phyloP scores from a whole-genome alignment of 2,888 invertebrate genomes.

The Philopedon plagiatum region DNA sequence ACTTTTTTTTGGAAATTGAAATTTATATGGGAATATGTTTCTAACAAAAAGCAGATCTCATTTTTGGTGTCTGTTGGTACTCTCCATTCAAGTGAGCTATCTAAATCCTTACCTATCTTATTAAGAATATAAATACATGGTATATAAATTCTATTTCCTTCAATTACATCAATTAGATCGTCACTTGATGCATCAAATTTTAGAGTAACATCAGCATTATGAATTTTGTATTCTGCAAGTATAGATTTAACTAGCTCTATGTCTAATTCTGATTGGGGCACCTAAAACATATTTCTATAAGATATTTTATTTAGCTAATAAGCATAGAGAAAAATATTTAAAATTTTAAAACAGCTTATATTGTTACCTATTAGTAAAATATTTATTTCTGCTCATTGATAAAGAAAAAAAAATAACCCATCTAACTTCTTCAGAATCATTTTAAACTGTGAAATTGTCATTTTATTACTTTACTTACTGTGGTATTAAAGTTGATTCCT shows the following conservation, averaged over 20 bases:
- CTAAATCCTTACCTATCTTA: slow-evolving; percentile 84
- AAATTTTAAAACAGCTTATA: too few species aligned
- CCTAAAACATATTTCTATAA: slow-evolving; percentile 70
- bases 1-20: too few species aligned
- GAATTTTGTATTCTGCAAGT: slow-evolving; percentile 97
- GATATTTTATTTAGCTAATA: slow-evolving; percentile 18
- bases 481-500: slow-evolving; percentile 94
- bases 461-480: slow-evolving; percentile 78
- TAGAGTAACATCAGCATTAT: slow-evolving; percentile 97
- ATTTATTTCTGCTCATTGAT: too few species aligned
- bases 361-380: too few species aligned
- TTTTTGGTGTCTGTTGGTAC: too few species aligned
- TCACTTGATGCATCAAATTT: slow-evolving; percentile 96
- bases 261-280: slow-evolving; percentile 93
- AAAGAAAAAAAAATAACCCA: too few species aligned
- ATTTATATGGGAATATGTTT: too few species aligned
- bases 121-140: slow-evolving; percentile 99
- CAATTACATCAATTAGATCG: slow-evolving; percentile 98
- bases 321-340: too few species aligned
- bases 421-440: too few species aligned
- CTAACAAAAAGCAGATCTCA: too few species aligned
- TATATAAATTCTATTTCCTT: slow-evolving; percentile 98
- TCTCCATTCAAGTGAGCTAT: neutral
- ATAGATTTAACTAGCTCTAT: slow-evolving; percentile 95
- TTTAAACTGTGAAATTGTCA: too few species aligned